Evolutionary conservation across 2,797 vertebrate genomes (phyloP).

Genomic region (Enteromius treurensis): DNA sequence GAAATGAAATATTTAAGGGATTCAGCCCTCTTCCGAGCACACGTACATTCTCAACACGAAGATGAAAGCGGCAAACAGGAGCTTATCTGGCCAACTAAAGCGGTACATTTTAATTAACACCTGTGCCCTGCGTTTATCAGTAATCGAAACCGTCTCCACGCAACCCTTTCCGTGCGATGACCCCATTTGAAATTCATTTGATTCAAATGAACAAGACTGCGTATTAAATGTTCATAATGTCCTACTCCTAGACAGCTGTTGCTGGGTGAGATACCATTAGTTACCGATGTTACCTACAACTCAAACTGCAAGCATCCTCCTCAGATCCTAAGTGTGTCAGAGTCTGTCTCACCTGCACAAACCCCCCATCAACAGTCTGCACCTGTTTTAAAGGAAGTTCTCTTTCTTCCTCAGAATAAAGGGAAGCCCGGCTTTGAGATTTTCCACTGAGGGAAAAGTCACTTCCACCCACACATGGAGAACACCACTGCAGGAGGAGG

Average conservation of each 20-base stretch:
- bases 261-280: neutral
- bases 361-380: slow-evolving; percentile 7
- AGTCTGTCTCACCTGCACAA: slow-evolving; percentile 22
- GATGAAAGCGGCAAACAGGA: slow-evolving; percentile 25
- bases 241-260: neutral
- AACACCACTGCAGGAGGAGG: slow-evolving; percentile 49
- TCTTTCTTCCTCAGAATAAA: slow-evolving; percentile 44
- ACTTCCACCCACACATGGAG: slow-evolving; percentile 50
- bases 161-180: neutral
- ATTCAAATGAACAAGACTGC: slow-evolving; percentile 14
- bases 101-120: slow-evolving; percentile 29
- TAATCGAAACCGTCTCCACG: neutral
- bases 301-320: slow-evolving; percentile 9
- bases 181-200: neutral
- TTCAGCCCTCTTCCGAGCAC: slow-evolving; percentile 28
- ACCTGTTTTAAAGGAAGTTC: slow-evolving; percentile 53
- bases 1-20: slow-evolving; percentile 58
- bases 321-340: slow-evolving; percentile 37
- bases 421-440: slow-evolving; percentile 49
- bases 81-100: slow-evolving; percentile 15
- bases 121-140: slow-evolving; percentile 27
- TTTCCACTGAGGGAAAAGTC: slow-evolving; percentile 56
- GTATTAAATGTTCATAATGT: neutral
- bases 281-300: slow-evolving; percentile 9
- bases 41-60: slow-evolving; percentile 23